A percentile compares a stretch with the other conserved stretches of the same genome.
phyloP scores from a whole-genome alignment of 2,113 vertebrate genomes.

The Pseudopodoces humilis region DNA sequence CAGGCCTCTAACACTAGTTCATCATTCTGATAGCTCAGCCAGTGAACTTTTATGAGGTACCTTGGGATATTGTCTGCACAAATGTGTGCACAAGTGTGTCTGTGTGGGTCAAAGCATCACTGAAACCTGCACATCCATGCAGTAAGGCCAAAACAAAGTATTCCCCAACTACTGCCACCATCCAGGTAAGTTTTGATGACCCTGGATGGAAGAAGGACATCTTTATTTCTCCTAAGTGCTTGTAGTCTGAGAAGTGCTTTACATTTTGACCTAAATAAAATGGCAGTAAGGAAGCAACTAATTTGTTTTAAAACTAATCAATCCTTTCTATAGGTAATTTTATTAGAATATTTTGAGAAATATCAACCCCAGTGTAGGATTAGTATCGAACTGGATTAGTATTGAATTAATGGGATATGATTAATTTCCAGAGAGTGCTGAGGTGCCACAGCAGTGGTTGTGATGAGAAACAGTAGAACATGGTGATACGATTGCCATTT shows the following conservation, averaged over 20 bases:
- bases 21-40: not conserved
- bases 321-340: not conserved
- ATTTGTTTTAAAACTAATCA: not conserved
- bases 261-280: not conserved
- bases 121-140: not conserved
- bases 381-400: not conserved
- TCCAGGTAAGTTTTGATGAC: not conserved
- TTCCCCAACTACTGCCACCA: not conserved
- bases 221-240: not conserved
- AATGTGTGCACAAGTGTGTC: not conserved
- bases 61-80: not conserved
- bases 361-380: not conserved
- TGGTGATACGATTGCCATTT: not conserved
- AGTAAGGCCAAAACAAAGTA: not conserved
- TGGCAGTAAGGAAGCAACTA: not conserved
- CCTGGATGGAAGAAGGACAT: not conserved
- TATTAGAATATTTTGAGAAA: constrained; percentile 2
- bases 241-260: not conserved
- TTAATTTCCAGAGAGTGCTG: not conserved
- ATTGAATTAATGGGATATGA: not conserved
- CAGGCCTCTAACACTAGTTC: not conserved
- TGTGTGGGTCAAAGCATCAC: not conserved
- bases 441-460: not conserved
- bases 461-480: not conserved
- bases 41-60: not conserved